These are phyloP conservation scores for Actinemys pallida DNA, from an alignment of 2,113 vertebrate genomes.

Conservation along the genomic window DNA sequence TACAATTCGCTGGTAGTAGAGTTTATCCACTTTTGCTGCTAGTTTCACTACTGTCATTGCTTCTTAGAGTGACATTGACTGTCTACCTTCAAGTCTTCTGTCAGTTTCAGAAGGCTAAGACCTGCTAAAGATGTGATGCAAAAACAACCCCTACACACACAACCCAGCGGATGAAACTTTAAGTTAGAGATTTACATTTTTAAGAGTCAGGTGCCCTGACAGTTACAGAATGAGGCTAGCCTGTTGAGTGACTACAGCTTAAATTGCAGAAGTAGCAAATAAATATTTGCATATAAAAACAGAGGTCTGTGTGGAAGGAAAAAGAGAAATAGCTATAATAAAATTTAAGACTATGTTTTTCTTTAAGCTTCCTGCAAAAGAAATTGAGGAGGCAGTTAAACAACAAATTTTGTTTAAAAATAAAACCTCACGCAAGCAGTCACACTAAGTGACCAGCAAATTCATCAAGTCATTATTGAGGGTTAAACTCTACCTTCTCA, in stretches of 20 bases:
- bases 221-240: background rate
- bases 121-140: background rate
- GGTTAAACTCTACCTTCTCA: background rate
- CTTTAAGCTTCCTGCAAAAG: background rate
- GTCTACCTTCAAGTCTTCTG: background rate
- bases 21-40: background rate
- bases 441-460: background rate
- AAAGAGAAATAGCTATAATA: background rate
- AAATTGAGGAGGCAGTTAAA: background rate
- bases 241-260: background rate
- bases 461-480: background rate
- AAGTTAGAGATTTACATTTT: background rate
- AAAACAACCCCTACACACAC: no score
- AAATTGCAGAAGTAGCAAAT: background rate
- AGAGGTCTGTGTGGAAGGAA: background rate
- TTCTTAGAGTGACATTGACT: background rate
- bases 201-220: background rate
- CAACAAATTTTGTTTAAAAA: background rate
- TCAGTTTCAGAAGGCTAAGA: background rate
- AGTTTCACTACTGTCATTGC: background rate
- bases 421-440: background rate
- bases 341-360: background rate
- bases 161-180: background rate
- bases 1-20: background rate
- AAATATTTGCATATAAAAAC: background rate